Conservation (phyloP, 2,113 vertebrate species). For the Oenanthe oenanthe region DNA sequence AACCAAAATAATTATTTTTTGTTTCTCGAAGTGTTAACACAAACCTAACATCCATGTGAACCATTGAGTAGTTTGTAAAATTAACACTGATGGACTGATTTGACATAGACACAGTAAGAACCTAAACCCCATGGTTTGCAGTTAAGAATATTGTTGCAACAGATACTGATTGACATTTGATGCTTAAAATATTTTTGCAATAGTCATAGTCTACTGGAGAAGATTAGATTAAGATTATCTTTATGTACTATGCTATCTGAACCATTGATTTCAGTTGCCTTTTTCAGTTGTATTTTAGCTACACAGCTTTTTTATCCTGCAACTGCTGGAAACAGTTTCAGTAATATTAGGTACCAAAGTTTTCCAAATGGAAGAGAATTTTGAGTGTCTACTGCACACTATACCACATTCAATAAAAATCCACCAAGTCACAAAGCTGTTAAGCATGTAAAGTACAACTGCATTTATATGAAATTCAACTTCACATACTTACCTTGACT, state of each 20-base stretch:
- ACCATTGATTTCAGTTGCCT: conserved; percentile 9
- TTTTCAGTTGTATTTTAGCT: conserved; percentile 45
- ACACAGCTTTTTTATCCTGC: neutral
- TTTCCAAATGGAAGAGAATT: neutral
- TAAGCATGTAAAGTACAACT: neutral
- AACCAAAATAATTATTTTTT: neutral
- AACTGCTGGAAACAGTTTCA: conserved; percentile 7
- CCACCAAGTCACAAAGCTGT: neutral
- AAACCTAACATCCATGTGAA: neutral
- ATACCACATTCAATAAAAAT: neutral
- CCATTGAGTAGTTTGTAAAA: neutral
- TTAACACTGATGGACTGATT: conserved; percentile 18
- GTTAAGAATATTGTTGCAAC: conserved; percentile 23
- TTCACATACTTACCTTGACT: neutral
- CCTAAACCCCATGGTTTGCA: neutral
- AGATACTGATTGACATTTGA: conserved; percentile 13
- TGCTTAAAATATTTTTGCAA: conserved; percentile 21
- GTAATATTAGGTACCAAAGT: neutral
- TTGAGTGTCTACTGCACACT: neutral
- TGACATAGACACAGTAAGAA: conserved; percentile 12
- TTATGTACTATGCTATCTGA: conserved; percentile 9
- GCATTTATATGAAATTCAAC: neutral
- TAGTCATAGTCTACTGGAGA: neutral
- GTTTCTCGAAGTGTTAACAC: neutral
- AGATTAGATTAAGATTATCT: conserved; percentile 20